Evolutionary conservation across 2,888 invertebrate species (phyloP), one percentile per base, ranked within the genome.

Genomic region (Pyralis farinalis): DNA sequence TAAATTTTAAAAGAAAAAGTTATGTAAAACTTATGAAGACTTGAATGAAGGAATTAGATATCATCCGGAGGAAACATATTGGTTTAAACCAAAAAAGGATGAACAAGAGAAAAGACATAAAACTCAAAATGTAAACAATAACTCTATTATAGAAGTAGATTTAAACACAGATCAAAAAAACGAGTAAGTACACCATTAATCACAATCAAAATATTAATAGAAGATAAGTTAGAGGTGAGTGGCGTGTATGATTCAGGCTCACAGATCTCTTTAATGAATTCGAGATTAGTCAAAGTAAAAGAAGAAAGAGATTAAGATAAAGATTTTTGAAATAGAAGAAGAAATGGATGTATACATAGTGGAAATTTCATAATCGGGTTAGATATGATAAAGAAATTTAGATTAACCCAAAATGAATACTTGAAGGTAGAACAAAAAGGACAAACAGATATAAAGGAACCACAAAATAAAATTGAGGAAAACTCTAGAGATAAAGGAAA

Each of bases 231-330:
- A 33, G 38, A 55, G 43, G 31, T 43, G 25, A 40, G 10, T 22
- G 56, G 48, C 32, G 44, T 55, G 12, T 59, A 61, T 49, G 59
- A 59, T 34, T 50, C 58, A 9, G 57, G 55, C 6, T 58, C 53
- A n/a, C 50, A 61, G 47, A 49, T 61, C 1, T 55, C 55, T n/a
- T 46, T 58, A 36, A 60, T 60, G 20, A 63, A 57, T 51, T 47
- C 54, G 12, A 60, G 36, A 41, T 47, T 54, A 39, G 27, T 52
- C 31, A 49, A 42, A 34, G 12, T 53, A 46, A 38, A 47, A 31
- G 12, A 12, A 32, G 7, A 29, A 29, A 38, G 34, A 16, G 30
- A 41, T 12, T 25, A 40, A 50, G 7, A 37, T 54, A 43, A 46
- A 39, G 22, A 54, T 53, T 8, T 47, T 46, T 40, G 31, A 54